Conservation (phyloP, 2,797 vertebrate species). For the Chromis chromis region DNA sequence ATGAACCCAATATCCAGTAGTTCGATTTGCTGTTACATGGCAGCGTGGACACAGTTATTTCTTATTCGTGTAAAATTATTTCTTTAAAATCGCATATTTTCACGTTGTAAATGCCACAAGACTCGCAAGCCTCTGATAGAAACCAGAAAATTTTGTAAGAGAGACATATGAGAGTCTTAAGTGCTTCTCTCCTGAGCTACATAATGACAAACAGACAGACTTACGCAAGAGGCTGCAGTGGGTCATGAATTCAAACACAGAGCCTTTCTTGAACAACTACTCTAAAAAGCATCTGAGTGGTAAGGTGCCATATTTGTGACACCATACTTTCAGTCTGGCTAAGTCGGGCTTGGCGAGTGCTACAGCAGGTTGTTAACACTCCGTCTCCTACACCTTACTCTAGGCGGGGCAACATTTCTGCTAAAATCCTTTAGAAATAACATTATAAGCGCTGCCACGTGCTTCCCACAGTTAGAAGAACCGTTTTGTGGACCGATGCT, state of each 20-base stretch:
- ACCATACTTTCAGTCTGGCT: conserved; percentile 21
- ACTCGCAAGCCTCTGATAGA: conserved; percentile 21
- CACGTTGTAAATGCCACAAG: background rate
- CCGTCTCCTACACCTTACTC: conserved; percentile 10
- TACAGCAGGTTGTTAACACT: conserved; percentile 10
- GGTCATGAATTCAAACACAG: conserved; percentile 33
- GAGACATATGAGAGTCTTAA: background rate
- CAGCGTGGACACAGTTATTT: background rate
- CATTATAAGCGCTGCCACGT: background rate
- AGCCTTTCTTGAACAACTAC: conserved; percentile 13
- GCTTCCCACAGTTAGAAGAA: conserved; percentile 2
- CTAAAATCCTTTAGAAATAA: conserved; percentile 4
- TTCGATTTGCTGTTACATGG: conserved; percentile 25
- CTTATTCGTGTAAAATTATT: background rate
- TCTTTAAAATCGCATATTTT: conserved; percentile 9
- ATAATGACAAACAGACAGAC: conserved; percentile 15
- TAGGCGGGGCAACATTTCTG: background rate
- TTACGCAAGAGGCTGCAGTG: background rate
- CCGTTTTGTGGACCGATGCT: background rate
- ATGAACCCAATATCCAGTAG: conserved; percentile 11
- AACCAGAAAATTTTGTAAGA: conserved; percentile 2
- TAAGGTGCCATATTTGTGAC: conserved; percentile 27
- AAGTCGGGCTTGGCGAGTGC: conserved; percentile 5
- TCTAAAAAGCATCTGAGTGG: conserved; percentile 50
- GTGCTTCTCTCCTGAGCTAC: conserved; percentile 14